Conservation (phyloP, 1,140 invertebrate genomes). For the Pemphigus obesinymphae region DNA sequence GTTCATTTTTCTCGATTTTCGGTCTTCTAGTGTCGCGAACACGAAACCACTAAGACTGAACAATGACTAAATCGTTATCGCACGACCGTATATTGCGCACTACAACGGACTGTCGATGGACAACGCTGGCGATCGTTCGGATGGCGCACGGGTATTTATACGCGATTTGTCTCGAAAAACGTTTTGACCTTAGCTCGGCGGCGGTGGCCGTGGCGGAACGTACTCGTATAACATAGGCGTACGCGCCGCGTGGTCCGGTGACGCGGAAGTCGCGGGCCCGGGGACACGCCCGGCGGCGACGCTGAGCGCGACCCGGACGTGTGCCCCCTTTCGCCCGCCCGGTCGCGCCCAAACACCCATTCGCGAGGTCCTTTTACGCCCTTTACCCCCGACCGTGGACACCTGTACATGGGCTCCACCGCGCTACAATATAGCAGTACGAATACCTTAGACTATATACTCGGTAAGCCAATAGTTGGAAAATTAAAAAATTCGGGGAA, state of each 20-base stretch:
- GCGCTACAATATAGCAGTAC: too few relatives aligned
- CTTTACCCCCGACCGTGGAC: not conserved
- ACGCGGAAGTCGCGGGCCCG: not conserved
- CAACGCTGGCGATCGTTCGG: not conserved
- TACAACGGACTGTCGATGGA: not conserved
- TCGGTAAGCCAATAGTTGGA: too few relatives aligned
- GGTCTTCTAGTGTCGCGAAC: conserved; percentile 1
- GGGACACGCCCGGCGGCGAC: not conserved
- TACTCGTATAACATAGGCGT: not conserved
- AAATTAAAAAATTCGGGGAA: too few relatives aligned
- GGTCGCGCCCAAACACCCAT: not conserved
- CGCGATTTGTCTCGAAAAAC: not conserved
- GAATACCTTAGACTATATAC: too few relatives aligned
- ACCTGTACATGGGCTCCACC: not conserved
- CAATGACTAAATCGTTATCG: not conserved
- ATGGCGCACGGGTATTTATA: not conserved
- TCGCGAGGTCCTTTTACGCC: not conserved
- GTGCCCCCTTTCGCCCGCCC: not conserved
- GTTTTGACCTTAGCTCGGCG: conserved; percentile 2
- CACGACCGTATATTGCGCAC: not conserved
- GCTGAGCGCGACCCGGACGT: not conserved
- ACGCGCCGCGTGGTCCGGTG: too few relatives aligned
- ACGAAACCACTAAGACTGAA: conserved; percentile 9
- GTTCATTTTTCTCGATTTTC: not conserved
- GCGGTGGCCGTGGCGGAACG: not conserved